phyloP scores from a whole-genome alignment of 53 echinoderm and acorn worm species.

The Crossaster papposus region DNA sequence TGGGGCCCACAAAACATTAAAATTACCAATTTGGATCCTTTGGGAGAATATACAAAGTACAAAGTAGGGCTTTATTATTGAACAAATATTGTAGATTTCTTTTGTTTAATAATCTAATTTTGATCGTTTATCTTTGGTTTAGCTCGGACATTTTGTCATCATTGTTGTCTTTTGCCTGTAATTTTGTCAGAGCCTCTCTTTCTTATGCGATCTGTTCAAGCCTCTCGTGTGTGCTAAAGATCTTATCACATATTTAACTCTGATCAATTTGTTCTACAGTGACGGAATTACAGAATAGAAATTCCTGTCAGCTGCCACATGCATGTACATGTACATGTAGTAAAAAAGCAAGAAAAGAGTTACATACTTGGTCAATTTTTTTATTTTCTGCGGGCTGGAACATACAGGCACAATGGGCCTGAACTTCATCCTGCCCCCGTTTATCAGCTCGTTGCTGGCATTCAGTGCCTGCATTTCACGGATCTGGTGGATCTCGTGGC shows the following conservation, averaged over 20 bases:
- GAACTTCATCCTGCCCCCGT: slow-evolving; percentile 37
- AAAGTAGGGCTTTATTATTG: no score
- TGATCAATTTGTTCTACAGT: background rate
- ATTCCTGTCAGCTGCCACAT: background rate
- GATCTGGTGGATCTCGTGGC: slow-evolving; percentile 78
- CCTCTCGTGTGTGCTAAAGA: no score
- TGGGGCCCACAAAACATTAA: background rate
- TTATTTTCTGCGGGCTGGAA: slow-evolving; percentile 85
- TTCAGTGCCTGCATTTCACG: slow-evolving; percentile 71
- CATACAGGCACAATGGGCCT: slow-evolving; percentile 71
- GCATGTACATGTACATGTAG: no score
- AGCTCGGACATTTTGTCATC: no score
- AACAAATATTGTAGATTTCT: no score
- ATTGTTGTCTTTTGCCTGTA: no score
- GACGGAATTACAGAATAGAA: background rate
- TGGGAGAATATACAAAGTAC: background rate
- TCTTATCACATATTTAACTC: no score
- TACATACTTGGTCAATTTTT: slow-evolving; percentile 93
- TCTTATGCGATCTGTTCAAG: no score
- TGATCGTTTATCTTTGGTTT: no score
- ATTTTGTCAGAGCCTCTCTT: no score
- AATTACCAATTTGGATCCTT: background rate
- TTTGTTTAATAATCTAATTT: no score
- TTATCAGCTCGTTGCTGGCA: slow-evolving; percentile 20
- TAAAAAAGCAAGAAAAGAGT: background rate